A percentile compares a stretch with the other conserved stretches of the same genome.
These are phyloP conservation scores for Aradophagus sp. DNA, from an alignment of 1,140 invertebrate genomes.

Conservation along the genomic window DNA sequence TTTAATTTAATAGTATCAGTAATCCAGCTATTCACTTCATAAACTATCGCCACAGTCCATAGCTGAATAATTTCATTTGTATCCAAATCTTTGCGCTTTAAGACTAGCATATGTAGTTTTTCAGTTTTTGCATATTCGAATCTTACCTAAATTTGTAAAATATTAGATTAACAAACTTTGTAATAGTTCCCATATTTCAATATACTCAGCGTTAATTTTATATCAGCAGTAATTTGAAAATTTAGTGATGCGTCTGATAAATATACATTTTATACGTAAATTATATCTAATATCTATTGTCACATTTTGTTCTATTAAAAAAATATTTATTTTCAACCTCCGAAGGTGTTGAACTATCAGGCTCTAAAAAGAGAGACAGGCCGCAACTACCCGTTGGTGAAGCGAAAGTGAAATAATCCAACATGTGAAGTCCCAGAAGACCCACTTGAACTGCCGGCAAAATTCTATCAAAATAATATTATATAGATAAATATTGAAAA, in stretches of 20 bases:
- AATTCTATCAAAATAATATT: constrained; percentile 59
- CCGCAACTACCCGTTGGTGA: constrained; percentile 74
- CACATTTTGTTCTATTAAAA: too few species aligned
- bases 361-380: constrained; percentile 64
- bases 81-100: constrained; percentile 62
- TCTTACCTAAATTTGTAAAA: constrained; percentile 62
- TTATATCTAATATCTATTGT: too few species aligned
- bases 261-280: too few species aligned
- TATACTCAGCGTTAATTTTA: too few species aligned
- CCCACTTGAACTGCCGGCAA: constrained; percentile 70
- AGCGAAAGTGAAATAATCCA: constrained; percentile 74
- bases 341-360: constrained; percentile 59
- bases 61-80: constrained; percentile 64
- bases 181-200: too few species aligned
- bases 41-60: constrained; percentile 67
- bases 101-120: constrained; percentile 62
- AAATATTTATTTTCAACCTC: too few species aligned
- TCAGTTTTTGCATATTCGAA: constrained; percentile 66
- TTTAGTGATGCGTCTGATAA: too few species aligned
- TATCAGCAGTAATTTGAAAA: too few species aligned
- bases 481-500: too few species aligned
- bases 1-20: constrained; percentile 68
- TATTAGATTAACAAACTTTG: too few species aligned
- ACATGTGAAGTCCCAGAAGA: constrained; percentile 71
- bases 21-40: constrained; percentile 65